Conservation (phyloP, 2,113 vertebrate genomes). For the Sprattus sprattus region DNA sequence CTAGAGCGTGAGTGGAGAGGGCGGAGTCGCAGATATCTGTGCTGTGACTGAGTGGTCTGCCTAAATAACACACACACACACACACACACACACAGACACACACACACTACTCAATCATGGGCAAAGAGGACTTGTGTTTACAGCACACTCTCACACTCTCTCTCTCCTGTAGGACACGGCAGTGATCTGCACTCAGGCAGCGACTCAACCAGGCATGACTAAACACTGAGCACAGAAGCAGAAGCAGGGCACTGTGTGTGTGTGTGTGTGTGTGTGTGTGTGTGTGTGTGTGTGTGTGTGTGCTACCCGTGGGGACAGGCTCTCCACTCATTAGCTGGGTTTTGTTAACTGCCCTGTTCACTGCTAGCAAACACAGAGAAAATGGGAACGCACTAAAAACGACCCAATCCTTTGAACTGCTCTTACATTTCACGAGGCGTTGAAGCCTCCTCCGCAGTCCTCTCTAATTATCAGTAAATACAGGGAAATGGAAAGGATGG, state of each 20-base stretch:
- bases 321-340: neutral
- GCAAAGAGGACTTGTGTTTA: too few species aligned
- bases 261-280: too few species aligned
- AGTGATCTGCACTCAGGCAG: neutral
- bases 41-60: neutral
- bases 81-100: too few species aligned
- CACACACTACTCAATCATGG: too few species aligned
- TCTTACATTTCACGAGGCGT: neutral
- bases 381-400: neutral
- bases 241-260: neutral
- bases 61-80: neutral
- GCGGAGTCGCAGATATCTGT: neutral
- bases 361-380: neutral
- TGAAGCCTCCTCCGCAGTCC: neutral
- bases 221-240: neutral
- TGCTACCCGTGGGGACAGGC: too few species aligned
- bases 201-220: neutral
- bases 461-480: neutral
- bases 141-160: neutral
- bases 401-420: neutral
- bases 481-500: too few species aligned
- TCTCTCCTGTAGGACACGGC: neutral
- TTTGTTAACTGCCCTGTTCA: neutral
- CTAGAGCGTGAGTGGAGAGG: slow-evolving; percentile 7
- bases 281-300: too few species aligned